phyloP scores from a whole-genome alignment of 2,888 invertebrate species.

The Corythucha ciliata region DNA sequence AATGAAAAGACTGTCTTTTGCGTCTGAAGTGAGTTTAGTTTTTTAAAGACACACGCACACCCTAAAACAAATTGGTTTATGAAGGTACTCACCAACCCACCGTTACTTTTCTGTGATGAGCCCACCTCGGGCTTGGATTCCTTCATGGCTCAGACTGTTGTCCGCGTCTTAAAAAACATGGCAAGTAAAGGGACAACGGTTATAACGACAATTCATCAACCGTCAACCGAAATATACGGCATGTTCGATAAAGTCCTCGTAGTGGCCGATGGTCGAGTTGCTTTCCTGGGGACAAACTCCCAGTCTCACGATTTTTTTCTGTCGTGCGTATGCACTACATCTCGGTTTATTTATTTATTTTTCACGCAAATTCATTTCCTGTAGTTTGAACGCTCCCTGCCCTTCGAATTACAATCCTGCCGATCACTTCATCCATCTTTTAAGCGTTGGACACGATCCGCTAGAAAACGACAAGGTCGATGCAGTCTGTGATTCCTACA shows the following conservation, averaged over 20 bases:
- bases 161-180: constrained; percentile 56
- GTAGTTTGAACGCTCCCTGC: constrained; percentile 44
- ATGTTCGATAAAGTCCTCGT: constrained; percentile 65
- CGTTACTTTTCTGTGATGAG: constrained; percentile 85
- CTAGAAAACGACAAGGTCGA: no score
- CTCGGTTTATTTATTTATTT: not conserved
- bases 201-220: constrained; percentile 82
- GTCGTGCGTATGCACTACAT: not conserved
- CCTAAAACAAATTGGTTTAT: constrained; percentile 38
- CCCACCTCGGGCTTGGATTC: constrained; percentile 89
- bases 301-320: constrained; percentile 58
- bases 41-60: not conserved
- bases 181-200: constrained; percentile 63
- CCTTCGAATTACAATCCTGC: constrained; percentile 76
- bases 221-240: constrained; percentile 74
- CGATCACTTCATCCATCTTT: constrained; percentile 76
- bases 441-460: no score
- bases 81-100: constrained; percentile 76
- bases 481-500: no score
- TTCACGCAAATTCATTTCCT: not conserved
- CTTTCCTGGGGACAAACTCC: constrained; percentile 63
- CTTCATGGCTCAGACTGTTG: constrained; percentile 72
- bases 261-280: constrained; percentile 66
- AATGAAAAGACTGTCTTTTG: constrained; percentile 72
- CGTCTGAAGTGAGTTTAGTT: constrained; percentile 57